Evolutionary conservation across 1,140 invertebrate genomes (phyloP), one percentile per base, ranked within the genome.

Genomic region (Drosophila kikkawai): DNA sequence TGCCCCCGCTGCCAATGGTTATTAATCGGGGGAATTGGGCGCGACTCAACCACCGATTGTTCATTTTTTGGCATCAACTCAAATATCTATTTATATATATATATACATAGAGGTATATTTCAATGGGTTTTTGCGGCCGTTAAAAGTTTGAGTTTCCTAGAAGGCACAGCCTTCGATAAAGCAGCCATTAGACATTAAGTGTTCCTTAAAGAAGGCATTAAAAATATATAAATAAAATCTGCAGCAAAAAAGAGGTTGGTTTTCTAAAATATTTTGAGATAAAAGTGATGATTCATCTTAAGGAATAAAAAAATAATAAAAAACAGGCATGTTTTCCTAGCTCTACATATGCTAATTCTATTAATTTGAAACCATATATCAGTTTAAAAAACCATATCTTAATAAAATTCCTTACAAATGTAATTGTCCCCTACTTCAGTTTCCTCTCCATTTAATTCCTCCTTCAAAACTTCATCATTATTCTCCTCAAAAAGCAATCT

Each of bases 1-100:
- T 75, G 85, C 85, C 85, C 85, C 84, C 84, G 68, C 80, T 73
- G 69, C 42, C 64, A 42, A 66, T 66, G 56, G 42, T 61, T 66
- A 73, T 73, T 56, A 73, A 73, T 73, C 45, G 51, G 29, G 19
- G 67, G 53, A 74, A 51, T 42, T 73, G 70, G 70, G 70, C 68
- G 70, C 70, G 70, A 50, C 68, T 44, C 66, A n/a, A 34, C 51
- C 29, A 26, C 26, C 29, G 61, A 50, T 34, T 68, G 29, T 73
- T 73, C n/a, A 22, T 19, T 58, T 36, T 53, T 71, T 73, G 67
- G 53, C 69, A 51, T 42, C 7, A 37, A 37, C 57, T 50, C 69
- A 50, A 70, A 37, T 17, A 32, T 22, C 19, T 19, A 42, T 36
- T n/a, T 7, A 11, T 4, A 26, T 13, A 17, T 7, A 26, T 29